Base-by-base conservation (phyloP, 2,888 invertebrate genomes). In the Kryphioiulus occultus region DNA sequence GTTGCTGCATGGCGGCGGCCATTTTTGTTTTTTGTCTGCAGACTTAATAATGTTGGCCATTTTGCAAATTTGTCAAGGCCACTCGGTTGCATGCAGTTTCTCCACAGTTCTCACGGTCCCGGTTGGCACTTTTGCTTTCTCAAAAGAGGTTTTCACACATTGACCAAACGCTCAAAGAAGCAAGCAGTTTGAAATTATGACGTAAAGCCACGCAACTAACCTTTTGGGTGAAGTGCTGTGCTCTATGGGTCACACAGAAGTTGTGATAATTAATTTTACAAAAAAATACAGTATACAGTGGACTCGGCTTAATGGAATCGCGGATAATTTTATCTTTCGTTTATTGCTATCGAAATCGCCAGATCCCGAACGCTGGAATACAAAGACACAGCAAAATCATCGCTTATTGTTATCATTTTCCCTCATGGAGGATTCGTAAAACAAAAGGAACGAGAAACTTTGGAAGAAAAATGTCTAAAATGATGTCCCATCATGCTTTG, bases 91-190 rank as follows among this genome's bases (percentile, higher is more conserved):
- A 68, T 30, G 78, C 30, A 26, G 78, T 12, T 30, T 26, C 22
- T 68, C 12, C 10, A 26, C 22, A 68, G 68, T 68, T 68, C 78
- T 78, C 78, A 78, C 78, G 78, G 78, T 78, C 78, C 78, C 78
- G 78, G 26, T 78, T 78, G 78, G 78, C 78, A 78, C 78, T 78
- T 78, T 78, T 78, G 78, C 78, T 78, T 78, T 78, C 26, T 15
- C 53, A 3, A 5, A 30, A 78, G 78, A 78, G 26, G 53, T 30
- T 30, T 78, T 78, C 78, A 78, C 78, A 78, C 78, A 15, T 78
- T 78, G 78, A 78, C 78, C 78, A 78, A 44, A 68, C 68, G 68
- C 68, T 22, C 59, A 59, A 30, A 78, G 26, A 30, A 78, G n/a
- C 44, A 78, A 30, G 30, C 78, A 30, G 78, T 0, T 4, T 10